These are phyloP conservation scores for Petroica traversi DNA, from an alignment of 2,113 vertebrate genomes.

Conservation along the genomic window DNA sequence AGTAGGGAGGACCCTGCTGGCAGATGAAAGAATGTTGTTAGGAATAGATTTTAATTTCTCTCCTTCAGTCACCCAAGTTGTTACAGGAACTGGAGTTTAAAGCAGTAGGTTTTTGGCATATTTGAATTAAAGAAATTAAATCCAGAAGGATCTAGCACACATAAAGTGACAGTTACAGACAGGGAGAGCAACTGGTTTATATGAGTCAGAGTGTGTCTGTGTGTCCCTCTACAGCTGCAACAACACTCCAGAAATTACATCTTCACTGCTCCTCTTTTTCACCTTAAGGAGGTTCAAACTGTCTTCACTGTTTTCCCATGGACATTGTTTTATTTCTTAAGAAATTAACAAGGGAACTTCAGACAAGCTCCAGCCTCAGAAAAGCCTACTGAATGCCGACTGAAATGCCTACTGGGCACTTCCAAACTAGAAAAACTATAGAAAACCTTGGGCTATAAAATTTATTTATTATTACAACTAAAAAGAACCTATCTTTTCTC, in stretches of 20 bases:
- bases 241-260: no score
- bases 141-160: neutral
- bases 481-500: neutral
- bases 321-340: no score
- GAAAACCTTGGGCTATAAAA: neutral
- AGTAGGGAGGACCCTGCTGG: neutral
- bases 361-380: no score
- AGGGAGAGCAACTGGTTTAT: neutral
- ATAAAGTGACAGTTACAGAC: neutral
- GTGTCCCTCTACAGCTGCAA: no score
- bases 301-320: no score
- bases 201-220: neutral
- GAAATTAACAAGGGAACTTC: no score
- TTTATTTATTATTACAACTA: neutral
- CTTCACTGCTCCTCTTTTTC: no score
- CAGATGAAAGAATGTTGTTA: neutral
- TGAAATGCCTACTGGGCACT: no score
- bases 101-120: neutral
- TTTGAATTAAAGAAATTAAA: neutral
- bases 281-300: no score
- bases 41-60: neutral
- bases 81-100: neutral
- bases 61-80: neutral
- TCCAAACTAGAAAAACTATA: neutral
- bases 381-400: no score